Percentiles rank a stretch among this genome's conserved stretches.
phyloP scores from a whole-genome alignment of 2,888 invertebrate species.

The Caenorhabditis sp. region DNA sequence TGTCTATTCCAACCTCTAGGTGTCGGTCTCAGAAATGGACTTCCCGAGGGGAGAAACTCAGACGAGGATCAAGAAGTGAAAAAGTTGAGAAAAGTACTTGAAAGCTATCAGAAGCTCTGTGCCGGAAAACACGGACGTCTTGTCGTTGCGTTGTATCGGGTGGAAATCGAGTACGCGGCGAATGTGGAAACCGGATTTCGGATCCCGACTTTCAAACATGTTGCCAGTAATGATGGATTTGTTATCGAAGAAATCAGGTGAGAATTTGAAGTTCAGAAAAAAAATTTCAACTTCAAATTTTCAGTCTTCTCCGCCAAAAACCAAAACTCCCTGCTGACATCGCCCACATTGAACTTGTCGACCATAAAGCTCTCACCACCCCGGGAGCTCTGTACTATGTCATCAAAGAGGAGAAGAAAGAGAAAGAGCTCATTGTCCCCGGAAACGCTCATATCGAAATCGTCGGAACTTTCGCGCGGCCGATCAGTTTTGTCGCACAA shows the following conservation, averaged over 20 bases:
- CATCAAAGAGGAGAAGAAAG: neutral
- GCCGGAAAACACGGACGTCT: constrained; percentile 20
- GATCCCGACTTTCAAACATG: neutral
- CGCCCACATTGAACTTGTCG: constrained; percentile 25
- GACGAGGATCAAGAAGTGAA: neutral
- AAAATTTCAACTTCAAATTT: neutral
- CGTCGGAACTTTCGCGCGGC: constrained; percentile 14
- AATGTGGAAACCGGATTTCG: neutral
- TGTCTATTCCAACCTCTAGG: constrained; percentile 32
- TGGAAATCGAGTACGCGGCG: constrained; percentile 6
- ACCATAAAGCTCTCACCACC: constrained; percentile 18
- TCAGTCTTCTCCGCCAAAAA: constrained; percentile 52
- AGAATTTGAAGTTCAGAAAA: neutral
- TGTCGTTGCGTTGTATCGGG: constrained; percentile 28
- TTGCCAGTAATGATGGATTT: constrained; percentile 33
- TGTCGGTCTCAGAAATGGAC: constrained; percentile 19
- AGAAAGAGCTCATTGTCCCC: constrained; percentile 39
- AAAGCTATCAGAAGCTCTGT: neutral
- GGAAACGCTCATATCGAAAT: constrained; percentile 60
- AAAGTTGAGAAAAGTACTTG: neutral
- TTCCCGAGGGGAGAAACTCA: neutral
- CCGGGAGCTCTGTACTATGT: constrained; percentile 43
- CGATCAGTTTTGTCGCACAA: constrained; percentile 46
- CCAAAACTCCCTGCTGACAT: neutral
- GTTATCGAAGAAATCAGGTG: constrained; percentile 29